Conservation (phyloP, 2,797 vertebrate genomes). For the Dendrocincla tyrannina region DNA sequence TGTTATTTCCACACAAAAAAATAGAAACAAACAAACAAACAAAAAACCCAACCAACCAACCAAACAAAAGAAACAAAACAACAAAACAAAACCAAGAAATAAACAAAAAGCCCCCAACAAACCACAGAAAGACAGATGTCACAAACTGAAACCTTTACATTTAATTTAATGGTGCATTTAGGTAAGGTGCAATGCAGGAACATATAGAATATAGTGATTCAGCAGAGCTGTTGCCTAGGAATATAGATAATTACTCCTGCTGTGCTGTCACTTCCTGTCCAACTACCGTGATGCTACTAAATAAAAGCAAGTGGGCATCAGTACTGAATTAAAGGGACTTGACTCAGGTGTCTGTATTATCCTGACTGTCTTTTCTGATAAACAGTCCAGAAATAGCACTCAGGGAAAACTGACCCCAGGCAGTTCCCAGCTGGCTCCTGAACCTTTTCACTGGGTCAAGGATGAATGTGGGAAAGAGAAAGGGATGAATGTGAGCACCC, state of each 20-base stretch:
- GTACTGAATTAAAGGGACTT: neutral
- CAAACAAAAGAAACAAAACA: too few relatives aligned
- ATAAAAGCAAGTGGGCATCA: neutral
- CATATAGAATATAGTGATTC: neutral
- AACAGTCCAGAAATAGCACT: neutral
- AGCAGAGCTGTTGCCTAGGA: neutral
- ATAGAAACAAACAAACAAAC: neutral
- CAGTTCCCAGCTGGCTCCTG: neutral
- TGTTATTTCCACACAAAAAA: fast-evolving
- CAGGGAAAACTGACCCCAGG: neutral
- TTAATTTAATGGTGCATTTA: neutral
- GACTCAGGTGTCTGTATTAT: neutral
- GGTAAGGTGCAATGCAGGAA: neutral
- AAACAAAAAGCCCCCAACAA: neutral
- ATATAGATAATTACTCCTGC: neutral
- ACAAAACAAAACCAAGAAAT: neutral
- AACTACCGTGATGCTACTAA: neutral
- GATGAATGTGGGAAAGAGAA: neutral
- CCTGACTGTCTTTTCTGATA: neutral
- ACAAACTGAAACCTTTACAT: neutral
- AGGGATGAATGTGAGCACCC: neutral
- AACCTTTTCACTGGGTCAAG: neutral
- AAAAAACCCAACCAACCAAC: neutral
- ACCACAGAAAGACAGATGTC: fast-evolving
- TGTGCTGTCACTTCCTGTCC: neutral